Conservation (phyloP, 2,888 invertebrate species). For the Apoderus coryli region DNA sequence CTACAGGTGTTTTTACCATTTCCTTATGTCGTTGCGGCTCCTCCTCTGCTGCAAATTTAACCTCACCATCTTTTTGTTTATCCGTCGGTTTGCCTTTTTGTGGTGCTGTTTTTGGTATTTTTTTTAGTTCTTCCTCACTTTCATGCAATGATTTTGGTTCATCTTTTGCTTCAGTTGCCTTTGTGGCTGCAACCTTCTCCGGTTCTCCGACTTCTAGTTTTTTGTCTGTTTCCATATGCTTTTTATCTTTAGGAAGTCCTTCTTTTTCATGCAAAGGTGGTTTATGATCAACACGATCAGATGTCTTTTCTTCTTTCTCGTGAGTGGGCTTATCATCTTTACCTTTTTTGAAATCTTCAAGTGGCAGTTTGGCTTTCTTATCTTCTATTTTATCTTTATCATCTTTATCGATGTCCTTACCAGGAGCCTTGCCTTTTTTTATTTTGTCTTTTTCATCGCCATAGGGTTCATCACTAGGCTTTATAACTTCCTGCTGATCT, state of each 20-base stretch:
- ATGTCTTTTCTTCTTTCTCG: neutral
- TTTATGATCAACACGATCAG: neutral
- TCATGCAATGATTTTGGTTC: too few relatives aligned
- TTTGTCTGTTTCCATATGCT: too few relatives aligned
- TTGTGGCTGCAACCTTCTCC: neutral
- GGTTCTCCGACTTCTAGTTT: too few relatives aligned
- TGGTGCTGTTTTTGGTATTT: too few relatives aligned
- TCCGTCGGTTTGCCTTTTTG: neutral
- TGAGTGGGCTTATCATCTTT: neutral
- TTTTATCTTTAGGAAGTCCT: neutral
- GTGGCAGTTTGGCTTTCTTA: conserved; percentile 1
- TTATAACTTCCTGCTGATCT: neutral
- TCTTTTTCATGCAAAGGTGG: conserved; percentile 1
- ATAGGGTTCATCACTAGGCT: neutral
- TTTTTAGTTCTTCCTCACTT: too few relatives aligned
- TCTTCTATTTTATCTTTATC: neutral
- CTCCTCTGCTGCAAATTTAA: too few relatives aligned
- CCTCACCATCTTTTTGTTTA: conserved; percentile 1
- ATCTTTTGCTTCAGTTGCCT: too few relatives aligned
- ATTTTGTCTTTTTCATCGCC: neutral
- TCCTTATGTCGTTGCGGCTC: too few relatives aligned
- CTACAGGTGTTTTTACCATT: too few relatives aligned
- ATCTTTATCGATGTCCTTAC: too few relatives aligned
- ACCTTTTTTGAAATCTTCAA: neutral
- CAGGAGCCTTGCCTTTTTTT: neutral